phyloP scores from a whole-genome alignment of 2,888 invertebrate species.

The Tetragnatha montana region DNA sequence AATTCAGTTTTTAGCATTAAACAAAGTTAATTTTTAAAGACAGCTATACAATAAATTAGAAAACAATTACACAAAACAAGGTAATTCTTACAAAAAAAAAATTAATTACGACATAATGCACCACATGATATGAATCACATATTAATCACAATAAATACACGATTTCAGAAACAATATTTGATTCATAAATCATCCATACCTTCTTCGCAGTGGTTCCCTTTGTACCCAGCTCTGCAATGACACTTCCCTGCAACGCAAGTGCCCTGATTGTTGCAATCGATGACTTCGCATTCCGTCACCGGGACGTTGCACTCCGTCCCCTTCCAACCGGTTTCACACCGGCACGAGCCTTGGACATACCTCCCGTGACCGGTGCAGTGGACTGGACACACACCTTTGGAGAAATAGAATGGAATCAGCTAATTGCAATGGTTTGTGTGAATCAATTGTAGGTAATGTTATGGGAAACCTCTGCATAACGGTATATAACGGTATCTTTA shows the following conservation, averaged over 20 bases:
- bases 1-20: no score
- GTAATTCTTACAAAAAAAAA: no score
- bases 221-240: slow-evolving; percentile 94
- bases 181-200: slow-evolving; percentile 78
- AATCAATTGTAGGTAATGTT: no score
- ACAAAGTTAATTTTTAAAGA: no score
- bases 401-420: neutral
- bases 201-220: slow-evolving; percentile 94
- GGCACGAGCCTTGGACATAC: slow-evolving; percentile 96
- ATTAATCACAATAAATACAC: no score
- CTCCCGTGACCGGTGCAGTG: slow-evolving; percentile 97
- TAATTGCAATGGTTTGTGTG: neutral
- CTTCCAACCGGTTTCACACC: slow-evolving; percentile 98
- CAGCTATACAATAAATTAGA: no score
- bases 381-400: slow-evolving; percentile 92
- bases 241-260: slow-evolving; percentile 97
- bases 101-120: no score
- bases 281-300: slow-evolving; percentile 95
- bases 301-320: slow-evolving; percentile 96
- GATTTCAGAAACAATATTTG: neutral
- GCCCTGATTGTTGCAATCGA: slow-evolving; percentile 96
- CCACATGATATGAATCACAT: no score
- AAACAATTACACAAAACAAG: no score
- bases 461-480: no score
- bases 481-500: no score